Evolutionary conservation across 1,140 invertebrate species (phyloP), one percentile per base, ranked within the genome.

Genomic region (Heterodera carotae): DNA sequence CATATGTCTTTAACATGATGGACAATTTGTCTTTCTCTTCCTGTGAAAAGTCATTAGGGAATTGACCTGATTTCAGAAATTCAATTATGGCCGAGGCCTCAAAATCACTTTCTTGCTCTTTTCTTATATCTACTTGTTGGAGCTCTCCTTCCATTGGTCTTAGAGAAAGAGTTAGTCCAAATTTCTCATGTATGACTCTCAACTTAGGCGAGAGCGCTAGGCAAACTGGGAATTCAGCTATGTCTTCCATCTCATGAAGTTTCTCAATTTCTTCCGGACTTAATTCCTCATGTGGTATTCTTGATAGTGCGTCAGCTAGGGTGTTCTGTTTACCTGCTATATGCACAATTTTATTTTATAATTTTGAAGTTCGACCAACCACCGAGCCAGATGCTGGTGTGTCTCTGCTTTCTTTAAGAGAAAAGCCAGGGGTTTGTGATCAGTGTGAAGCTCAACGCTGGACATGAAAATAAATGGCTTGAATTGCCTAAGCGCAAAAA

Each of bases 311-410:
- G 43, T 77, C 76, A 8, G 70, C 76, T 31, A 53, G 12, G 0
- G 33, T 25, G 25, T 76, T 77, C 34, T 34, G 18, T 64, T 34
- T 59, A n/a, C 76, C 76, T 12, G 48, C 34, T 22, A 76, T 76
- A 43, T 76, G 67, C 3, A 77, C 75, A 5, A 78, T 56, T 78
- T 78, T 10, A 78, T 31, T 1, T 78, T 56, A 27, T 67, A 36
- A 36, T 77, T 36, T 68, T 77, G 62, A 10, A 77, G 64, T 33
- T 76, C 76, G 10, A 77, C 29, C 1, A 75, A 15, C 76, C 76
- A 77, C 18, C 76, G 1, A 0, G 36, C 34, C 12, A 75, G 34
- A 22, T 67, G 56, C 3, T 59, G 72, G 22, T 76, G 36, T 5
- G 75, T 60, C 7, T 77, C 74, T 8, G 25, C 22, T 18, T 77